Evolutionary conservation across 2,113 vertebrate genomes (phyloP).

Genomic region (Dipodomys spectabilis): DNA sequence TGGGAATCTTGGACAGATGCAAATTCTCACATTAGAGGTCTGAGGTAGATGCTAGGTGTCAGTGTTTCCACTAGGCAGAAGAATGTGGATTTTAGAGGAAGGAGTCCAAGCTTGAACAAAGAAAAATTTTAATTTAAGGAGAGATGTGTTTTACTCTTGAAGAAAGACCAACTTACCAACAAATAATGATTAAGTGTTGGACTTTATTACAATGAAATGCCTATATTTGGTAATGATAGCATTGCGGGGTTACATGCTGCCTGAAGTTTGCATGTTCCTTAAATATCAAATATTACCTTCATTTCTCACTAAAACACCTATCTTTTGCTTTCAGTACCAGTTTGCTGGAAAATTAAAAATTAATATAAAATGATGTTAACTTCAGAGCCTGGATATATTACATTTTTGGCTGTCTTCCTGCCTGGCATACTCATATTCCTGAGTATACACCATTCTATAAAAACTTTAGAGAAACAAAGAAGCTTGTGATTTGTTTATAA

Average conservation of each 20-base stretch:
- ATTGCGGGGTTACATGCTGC: neutral
- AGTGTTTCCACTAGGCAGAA: neutral
- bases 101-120: neutral
- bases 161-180: neutral
- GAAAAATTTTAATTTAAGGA: neutral
- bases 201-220: neutral
- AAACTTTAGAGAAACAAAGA: neutral
- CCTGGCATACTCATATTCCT: neutral
- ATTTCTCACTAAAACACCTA: neutral
- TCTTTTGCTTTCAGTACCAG: neutral
- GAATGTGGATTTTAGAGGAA: too few relatives aligned
- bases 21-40: neutral
- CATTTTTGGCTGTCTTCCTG: neutral
- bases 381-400: neutral
- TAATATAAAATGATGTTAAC: neutral
- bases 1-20: neutral
- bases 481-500: constrained; percentile 20
- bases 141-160: neutral
- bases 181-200: neutral
- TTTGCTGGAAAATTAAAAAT: neutral
- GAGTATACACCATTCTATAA: neutral
- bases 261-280: neutral
- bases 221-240: neutral
- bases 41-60: neutral
- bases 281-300: neutral